Percentiles rank a stretch among this genome's conserved stretches.
Evolutionary conservation across 1,140 invertebrate genomes (phyloP).

Genomic region (Drosophila kurseongensis): DNA sequence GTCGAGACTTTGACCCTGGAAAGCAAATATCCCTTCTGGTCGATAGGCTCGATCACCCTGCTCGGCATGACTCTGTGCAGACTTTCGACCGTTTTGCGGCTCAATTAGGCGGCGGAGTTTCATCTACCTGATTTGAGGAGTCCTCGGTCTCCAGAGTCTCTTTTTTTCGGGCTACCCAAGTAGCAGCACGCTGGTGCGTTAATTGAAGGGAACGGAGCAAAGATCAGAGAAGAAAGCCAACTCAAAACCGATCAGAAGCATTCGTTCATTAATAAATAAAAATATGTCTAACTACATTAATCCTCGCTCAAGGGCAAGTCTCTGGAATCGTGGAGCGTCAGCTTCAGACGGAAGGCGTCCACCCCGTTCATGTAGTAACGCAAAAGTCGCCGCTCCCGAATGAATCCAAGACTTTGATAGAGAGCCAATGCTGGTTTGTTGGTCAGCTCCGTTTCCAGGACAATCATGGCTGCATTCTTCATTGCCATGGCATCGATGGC

Average conservation of each 20-base stretch:
- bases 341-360: constrained; percentile 97
- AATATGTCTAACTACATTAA: background rate
- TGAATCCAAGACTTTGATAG: constrained; percentile 99
- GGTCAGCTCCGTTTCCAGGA: constrained; percentile 98
- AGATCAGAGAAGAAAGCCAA: constrained; percentile 1
- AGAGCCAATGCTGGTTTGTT: constrained; percentile 96
- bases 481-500: constrained; percentile 94
- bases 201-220: constrained; percentile 42
- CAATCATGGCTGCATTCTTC: constrained; percentile 97
- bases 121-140: constrained; percentile 49
- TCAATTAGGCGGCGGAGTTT: constrained; percentile 59
- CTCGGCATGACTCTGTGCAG: constrained; percentile 13
- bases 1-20: constrained; percentile 59
- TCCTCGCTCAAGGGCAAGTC: constrained; percentile 2
- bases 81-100: constrained; percentile 32
- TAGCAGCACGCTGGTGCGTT: constrained; percentile 60
- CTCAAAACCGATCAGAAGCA: constrained; percentile 7
- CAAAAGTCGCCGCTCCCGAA: constrained; percentile 97
- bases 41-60: constrained; percentile 19
- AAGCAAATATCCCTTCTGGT: constrained; percentile 65
- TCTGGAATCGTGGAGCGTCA: constrained; percentile 92
- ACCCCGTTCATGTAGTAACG: constrained; percentile 99
- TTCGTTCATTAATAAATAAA: constrained; percentile 6
- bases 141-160: background rate
- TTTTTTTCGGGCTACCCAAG: constrained; percentile 36